Evolutionary conservation across 2,113 vertebrate species (phyloP), one percentile per base, ranked within the genome.

Genomic region (Hassar affinis): DNA sequence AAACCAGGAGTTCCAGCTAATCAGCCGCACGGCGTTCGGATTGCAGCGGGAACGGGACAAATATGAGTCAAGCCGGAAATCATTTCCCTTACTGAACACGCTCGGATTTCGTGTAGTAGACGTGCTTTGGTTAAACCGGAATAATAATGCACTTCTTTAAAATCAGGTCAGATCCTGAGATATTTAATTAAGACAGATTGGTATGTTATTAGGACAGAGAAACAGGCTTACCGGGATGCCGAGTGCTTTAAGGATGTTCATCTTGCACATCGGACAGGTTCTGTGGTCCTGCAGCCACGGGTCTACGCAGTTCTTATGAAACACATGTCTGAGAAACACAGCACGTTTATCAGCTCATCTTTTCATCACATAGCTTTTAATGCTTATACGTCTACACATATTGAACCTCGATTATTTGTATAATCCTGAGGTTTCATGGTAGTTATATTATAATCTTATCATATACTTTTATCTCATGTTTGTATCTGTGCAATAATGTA

Each of bases 191-290:
- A 71, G 71, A 51, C 11, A 3, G 45, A 47, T 15, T 3, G 8
- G 45, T 3, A 15, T 47, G 42, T 15, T 51, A 33, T 75, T 2
- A 52, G 0, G 47, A 8, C 71, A 45, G 47, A 33, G 54, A 6
- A 38, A 22, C 38, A 4, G 54, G 27, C 96, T 96, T 96, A 99
- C 98, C 89, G 95, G 95, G 89, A 99, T 96, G 86, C 98, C 98
- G 83, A 99, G 93, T 64, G 98, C 97, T 94, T 99, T 99, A 49
- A 99, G 95, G 91, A 99, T 99, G 92, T 99, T 99, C 96, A 98
- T 98, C 94, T 99, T 99, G 92, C 98, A 99, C 98, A 99, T 99
- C 66, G 98, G 98, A 84, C 98, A 99, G 15, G 98, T 99, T 30
- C 97, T 94, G 91, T 99, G 98, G 90, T 99, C 98, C 90, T 96